phyloP scores from a whole-genome alignment of 2,113 vertebrate species.

The Oryzias celebensis region DNA sequence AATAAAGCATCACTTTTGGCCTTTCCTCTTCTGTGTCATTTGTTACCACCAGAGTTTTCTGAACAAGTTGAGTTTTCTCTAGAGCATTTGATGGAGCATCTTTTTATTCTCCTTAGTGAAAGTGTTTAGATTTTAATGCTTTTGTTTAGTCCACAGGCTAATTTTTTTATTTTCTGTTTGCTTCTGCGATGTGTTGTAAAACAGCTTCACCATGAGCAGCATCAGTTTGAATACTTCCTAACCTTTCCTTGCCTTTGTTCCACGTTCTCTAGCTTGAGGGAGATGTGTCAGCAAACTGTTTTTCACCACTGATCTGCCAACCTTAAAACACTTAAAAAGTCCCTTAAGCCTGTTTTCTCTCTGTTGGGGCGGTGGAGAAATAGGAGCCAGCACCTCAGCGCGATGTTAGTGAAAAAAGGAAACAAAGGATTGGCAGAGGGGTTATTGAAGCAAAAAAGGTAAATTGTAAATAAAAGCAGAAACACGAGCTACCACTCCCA shows the following conservation, averaged over 20 bases:
- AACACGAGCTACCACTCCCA: not conserved
- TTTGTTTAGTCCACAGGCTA: not conserved
- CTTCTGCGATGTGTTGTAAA: not conserved
- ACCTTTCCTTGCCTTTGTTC: conserved; percentile 2
- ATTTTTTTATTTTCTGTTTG: not conserved
- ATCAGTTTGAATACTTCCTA: not conserved
- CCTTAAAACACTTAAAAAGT: conserved; percentile 24
- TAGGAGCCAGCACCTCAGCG: not conserved
- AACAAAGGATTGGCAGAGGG: not conserved
- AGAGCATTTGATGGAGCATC: conserved; percentile 9
- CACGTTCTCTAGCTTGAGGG: conserved; percentile 3
- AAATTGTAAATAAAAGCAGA: not conserved
- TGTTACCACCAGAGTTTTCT: conserved; percentile 7
- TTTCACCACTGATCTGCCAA: conserved; percentile 28
- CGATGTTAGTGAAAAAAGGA: conserved; percentile 5
- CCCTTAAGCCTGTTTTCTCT: conserved; percentile 4
- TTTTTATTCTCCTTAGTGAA: conserved; percentile 1
- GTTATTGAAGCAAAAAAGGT: not conserved
- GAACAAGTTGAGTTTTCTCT: conserved; percentile 17
- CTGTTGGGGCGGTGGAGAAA: conserved; percentile 1
- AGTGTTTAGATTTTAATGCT: not conserved
- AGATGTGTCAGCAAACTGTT: conserved; percentile 4
- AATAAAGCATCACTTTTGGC: not conserved
- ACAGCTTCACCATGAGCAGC: not conserved
- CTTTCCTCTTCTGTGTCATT: not conserved